phyloP scores from a whole-genome alignment of 2,888 invertebrate genomes.

The Ethmia dodecea region DNA sequence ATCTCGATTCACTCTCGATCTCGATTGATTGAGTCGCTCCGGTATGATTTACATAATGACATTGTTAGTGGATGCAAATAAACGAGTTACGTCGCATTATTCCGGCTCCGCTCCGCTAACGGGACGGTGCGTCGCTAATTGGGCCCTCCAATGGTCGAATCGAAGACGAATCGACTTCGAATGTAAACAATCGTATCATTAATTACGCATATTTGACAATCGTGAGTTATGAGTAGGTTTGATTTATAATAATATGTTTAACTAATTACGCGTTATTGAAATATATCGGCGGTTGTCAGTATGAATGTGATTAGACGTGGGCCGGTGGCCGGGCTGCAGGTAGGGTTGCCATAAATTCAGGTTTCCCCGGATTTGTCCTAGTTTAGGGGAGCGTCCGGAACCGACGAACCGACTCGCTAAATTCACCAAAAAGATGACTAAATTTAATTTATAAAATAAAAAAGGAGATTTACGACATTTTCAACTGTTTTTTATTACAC shows the following conservation, averaged over 20 bases:
- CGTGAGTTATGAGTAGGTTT: constrained; percentile 14
- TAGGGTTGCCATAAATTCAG: too few relatives aligned
- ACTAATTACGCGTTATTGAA: constrained; percentile 16
- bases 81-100: constrained; percentile 33
- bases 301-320: constrained; percentile 11
- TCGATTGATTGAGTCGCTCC: constrained; percentile 37
- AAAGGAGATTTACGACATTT: too few relatives aligned
- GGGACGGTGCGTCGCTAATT: constrained; percentile 19
- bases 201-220: constrained; percentile 1
- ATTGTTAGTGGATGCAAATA: constrained; percentile 64
- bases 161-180: constrained; percentile 5
- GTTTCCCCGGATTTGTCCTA: too few relatives aligned
- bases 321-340: not conserved
- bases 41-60: constrained; percentile 56
- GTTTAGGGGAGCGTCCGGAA: too few relatives aligned
- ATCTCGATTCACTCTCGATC: constrained; percentile 55
- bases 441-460: too few relatives aligned
- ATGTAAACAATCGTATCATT: constrained; percentile 1
- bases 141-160: constrained; percentile 19
- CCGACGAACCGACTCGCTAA: too few relatives aligned
- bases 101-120: constrained; percentile 12
- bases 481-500: too few relatives aligned
- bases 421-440: too few relatives aligned
- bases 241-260: constrained; percentile 17
- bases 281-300: constrained; percentile 15